Evolutionary conservation across 2,113 vertebrate species (phyloP).

Genomic region (Lipotes vexillifer): DNA sequence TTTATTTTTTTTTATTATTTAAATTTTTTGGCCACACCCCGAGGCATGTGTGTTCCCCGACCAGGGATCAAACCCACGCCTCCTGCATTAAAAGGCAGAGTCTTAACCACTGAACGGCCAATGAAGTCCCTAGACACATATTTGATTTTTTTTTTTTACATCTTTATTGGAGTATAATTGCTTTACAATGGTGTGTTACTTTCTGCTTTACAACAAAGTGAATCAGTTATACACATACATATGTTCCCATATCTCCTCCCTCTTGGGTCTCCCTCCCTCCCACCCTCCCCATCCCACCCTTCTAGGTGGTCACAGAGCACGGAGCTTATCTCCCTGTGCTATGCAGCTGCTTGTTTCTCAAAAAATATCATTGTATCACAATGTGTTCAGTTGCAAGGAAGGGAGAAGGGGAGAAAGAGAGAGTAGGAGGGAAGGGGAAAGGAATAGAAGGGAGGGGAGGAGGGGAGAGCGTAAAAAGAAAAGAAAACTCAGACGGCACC

Average conservation of each 20-base stretch:
- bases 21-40: neutral
- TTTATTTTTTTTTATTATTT: neutral
- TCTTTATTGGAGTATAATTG: too few species aligned
- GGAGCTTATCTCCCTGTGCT: too few species aligned
- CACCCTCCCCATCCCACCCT: too few species aligned
- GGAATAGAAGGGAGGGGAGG: neutral
- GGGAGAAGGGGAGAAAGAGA: neutral
- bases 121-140: neutral
- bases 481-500: neutral
- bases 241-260: too few species aligned
- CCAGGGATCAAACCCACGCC: neutral
- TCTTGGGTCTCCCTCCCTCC: too few species aligned
- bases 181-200: too few species aligned
- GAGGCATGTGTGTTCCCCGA: neutral
- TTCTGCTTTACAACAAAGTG: too few species aligned
- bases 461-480: neutral
- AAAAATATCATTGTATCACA: neutral
- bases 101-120: neutral
- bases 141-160: neutral
- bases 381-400: neutral
- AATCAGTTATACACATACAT: too few species aligned
- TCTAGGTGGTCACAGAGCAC: too few species aligned
- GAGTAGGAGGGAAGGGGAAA: neutral
- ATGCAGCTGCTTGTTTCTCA: neutral
- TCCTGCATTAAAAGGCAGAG: neutral